Conservation (phyloP, 2,888 invertebrate genomes). For the Mythimna vitellina region DNA sequence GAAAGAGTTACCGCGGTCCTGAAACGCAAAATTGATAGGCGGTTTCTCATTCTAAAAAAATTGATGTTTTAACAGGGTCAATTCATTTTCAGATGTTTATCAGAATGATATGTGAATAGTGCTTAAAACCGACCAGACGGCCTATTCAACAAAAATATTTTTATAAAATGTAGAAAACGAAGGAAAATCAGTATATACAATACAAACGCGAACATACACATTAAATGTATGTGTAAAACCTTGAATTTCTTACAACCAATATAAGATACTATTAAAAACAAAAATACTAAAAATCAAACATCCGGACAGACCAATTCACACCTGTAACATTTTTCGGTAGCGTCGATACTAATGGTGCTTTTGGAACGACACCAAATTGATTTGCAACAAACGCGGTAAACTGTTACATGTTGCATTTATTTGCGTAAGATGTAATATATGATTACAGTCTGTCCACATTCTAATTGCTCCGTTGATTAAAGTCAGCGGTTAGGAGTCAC, state of each 20-base stretch:
- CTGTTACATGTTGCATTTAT: slow-evolving; percentile 49
- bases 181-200: too few species aligned
- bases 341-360: slow-evolving; percentile 46
- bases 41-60: too few species aligned
- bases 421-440: slow-evolving; percentile 51
- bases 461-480: slow-evolving; percentile 24
- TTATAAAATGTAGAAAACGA: too few species aligned
- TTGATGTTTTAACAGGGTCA: too few species aligned
- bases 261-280: background rate
- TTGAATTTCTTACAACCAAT: too few species aligned
- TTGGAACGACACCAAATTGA: slow-evolving; percentile 63
- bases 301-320: background rate
- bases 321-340: slow-evolving; percentile 25
- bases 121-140: background rate
- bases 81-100: background rate
- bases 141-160: background rate
- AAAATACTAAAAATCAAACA: background rate
- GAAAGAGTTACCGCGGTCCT: too few species aligned
- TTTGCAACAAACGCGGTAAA: slow-evolving; percentile 33
- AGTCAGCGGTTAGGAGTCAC: background rate
- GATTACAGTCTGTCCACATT: slow-evolving; percentile 1
- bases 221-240: too few species aligned
- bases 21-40: too few species aligned
- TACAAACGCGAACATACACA: too few species aligned
- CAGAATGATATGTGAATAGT: background rate